phyloP scores from a whole-genome alignment of 1,140 invertebrate genomes.

The Rhyacophila brunnea region DNA sequence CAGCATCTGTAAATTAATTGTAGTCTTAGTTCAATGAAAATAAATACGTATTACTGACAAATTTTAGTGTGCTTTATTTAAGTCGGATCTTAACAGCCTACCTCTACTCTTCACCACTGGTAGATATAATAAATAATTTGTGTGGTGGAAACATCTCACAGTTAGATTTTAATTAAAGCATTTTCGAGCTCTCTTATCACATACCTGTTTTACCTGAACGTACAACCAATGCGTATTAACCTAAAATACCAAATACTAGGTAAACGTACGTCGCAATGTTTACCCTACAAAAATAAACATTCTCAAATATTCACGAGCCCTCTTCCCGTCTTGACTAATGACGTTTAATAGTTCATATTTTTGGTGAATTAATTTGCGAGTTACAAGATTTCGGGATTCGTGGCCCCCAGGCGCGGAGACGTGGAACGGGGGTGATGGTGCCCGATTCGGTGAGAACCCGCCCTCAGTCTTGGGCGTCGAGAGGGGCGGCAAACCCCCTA shows the following conservation, averaged over 20 bases:
- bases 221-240: too few species aligned
- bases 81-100: too few species aligned
- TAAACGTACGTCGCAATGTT: conserved; percentile 13
- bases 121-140: too few species aligned
- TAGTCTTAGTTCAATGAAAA: too few species aligned
- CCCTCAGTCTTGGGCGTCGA: conserved; percentile 1
- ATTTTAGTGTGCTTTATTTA: too few species aligned
- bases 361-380: conserved; percentile 37
- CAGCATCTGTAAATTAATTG: too few species aligned
- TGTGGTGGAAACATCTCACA: too few species aligned
- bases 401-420: conserved; percentile 16
- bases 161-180: too few species aligned
- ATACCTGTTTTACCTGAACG: too few species aligned
- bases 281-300: conserved; percentile 32
- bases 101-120: too few species aligned
- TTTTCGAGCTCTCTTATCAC: too few species aligned
- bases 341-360: conserved; percentile 38
- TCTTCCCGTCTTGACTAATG: conserved; percentile 33
- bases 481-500: not conserved
- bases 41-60: too few species aligned
- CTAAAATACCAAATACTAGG: conserved; percentile 10
- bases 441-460: conserved; percentile 6
- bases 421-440: conserved; percentile 7
- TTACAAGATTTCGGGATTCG: conserved; percentile 35
- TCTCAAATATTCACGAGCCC: conserved; percentile 29